Percentiles rank a stretch among this genome's conserved stretches.
These are phyloP conservation scores for Phortica magna DNA, from an alignment of 2,888 invertebrate genomes.

Conservation along the genomic window DNA sequence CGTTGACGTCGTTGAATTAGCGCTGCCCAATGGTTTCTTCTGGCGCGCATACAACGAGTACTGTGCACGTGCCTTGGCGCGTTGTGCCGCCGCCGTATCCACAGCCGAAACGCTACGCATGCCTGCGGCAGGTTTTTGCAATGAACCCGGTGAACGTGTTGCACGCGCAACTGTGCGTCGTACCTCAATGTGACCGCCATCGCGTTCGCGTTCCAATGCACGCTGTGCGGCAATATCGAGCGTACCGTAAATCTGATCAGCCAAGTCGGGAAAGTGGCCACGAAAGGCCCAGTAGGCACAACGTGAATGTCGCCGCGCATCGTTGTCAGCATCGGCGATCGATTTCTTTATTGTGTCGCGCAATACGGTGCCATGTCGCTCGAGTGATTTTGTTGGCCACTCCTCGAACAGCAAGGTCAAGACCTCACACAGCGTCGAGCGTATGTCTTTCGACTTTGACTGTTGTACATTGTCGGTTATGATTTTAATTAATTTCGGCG, in stretches of 20 bases:
- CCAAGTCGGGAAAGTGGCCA: slow-evolving; percentile 93
- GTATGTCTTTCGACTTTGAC: slow-evolving; percentile 95
- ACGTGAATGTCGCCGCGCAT: slow-evolving; percentile 84
- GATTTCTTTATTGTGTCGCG: slow-evolving; percentile 92
- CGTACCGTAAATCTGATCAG: slow-evolving; percentile 88
- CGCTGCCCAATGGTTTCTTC: slow-evolving; percentile 77
- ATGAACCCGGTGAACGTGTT: slow-evolving; percentile 65
- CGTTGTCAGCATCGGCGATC: slow-evolving; percentile 95
- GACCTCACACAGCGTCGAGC: slow-evolving; percentile 88
- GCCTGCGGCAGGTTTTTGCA: slow-evolving; percentile 77
- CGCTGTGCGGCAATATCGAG: slow-evolving; percentile 87
- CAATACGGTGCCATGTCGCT: slow-evolving; percentile 87
- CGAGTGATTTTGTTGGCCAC: slow-evolving; percentile 92
- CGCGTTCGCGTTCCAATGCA: slow-evolving; percentile 80
- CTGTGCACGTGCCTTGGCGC: slow-evolving; percentile 90
- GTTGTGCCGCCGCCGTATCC: slow-evolving; percentile 93
- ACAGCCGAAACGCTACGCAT: slow-evolving; percentile 94
- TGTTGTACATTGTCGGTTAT: slow-evolving; percentile 86
- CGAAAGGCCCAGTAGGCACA: slow-evolving; percentile 95
- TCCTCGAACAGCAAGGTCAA: slow-evolving; percentile 89
- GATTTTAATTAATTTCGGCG: slow-evolving; percentile 88
- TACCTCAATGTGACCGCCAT: slow-evolving; percentile 70
- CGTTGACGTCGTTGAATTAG: slow-evolving; percentile 41
- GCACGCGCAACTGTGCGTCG: slow-evolving; percentile 63
- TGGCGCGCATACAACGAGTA: slow-evolving; percentile 89